These are phyloP conservation scores for Adelognathus sp. DNA, from an alignment of 2,888 invertebrate species.

Conservation along the genomic window DNA sequence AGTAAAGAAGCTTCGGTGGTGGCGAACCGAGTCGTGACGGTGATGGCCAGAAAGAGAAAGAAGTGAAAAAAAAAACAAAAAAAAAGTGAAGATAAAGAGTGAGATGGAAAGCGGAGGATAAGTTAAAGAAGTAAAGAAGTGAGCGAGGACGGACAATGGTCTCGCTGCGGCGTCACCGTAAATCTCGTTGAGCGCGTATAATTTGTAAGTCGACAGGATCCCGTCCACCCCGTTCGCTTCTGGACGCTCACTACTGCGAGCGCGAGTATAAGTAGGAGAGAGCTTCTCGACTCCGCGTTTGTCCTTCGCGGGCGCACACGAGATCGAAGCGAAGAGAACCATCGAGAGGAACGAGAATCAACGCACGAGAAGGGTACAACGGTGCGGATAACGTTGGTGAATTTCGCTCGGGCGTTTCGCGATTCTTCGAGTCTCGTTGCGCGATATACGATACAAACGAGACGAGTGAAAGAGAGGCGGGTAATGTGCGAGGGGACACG, in stretches of 20 bases:
- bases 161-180: slow-evolving; percentile 80
- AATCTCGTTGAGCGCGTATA: slow-evolving; percentile 81
- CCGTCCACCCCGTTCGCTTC: slow-evolving; percentile 54
- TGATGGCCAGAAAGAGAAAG: slow-evolving; percentile 28
- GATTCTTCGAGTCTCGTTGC: no score
- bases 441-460: no score
- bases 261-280: background rate
- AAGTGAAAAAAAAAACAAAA: slow-evolving; percentile 32
- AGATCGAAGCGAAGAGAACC: no score
- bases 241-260: slow-evolving; percentile 16
- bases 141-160: slow-evolving; percentile 80
- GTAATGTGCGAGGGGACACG: no score
- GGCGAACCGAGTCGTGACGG: slow-evolving; percentile 3
- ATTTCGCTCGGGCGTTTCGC: no score
- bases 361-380: no score
- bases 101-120: slow-evolving; percentile 69
- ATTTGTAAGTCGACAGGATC: slow-evolving; percentile 80
- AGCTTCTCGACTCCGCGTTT: background rate
- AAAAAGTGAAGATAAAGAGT: slow-evolving; percentile 64
- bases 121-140: slow-evolving; percentile 70
- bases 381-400: no score
- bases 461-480: no score
- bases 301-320: background rate
- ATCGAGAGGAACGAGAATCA: no score
- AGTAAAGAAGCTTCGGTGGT: slow-evolving; percentile 37